phyloP scores from a whole-genome alignment of 2,113 vertebrate species.

The Urocolius indicus region DNA sequence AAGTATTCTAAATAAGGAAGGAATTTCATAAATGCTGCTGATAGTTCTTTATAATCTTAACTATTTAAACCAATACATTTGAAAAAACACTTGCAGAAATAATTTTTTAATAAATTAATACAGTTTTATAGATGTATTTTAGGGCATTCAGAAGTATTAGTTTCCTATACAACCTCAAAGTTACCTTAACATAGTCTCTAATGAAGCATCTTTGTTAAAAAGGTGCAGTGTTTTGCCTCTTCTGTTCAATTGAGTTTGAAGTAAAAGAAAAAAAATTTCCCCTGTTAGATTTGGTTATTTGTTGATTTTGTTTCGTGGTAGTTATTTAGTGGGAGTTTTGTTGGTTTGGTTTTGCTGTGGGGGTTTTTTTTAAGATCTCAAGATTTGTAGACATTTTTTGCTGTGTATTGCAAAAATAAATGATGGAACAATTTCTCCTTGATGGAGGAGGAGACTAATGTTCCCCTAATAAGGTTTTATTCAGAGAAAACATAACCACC shows the following conservation, averaged over 20 bases:
- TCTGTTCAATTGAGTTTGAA: background rate
- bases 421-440: background rate
- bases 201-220: background rate
- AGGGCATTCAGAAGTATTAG: background rate
- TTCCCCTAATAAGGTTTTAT: background rate
- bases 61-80: background rate
- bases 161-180: background rate
- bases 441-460: background rate
- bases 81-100: background rate
- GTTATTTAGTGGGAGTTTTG: no score
- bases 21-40: background rate
- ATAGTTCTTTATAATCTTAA: background rate
- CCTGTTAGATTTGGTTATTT: background rate
- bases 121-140: background rate
- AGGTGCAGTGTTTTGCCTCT: fast-evolving
- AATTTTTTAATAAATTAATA: background rate
- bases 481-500: background rate
- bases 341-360: no score
- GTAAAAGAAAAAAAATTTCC: background rate
- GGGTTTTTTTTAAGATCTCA: background rate
- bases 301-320: background rate
- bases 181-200: background rate
- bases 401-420: background rate
- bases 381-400: background rate
- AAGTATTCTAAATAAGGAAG: conserved; percentile 28